These are phyloP conservation scores for Microcebus tavaratra DNA, from an alignment of 2,113 vertebrate genomes.

Conservation along the genomic window DNA sequence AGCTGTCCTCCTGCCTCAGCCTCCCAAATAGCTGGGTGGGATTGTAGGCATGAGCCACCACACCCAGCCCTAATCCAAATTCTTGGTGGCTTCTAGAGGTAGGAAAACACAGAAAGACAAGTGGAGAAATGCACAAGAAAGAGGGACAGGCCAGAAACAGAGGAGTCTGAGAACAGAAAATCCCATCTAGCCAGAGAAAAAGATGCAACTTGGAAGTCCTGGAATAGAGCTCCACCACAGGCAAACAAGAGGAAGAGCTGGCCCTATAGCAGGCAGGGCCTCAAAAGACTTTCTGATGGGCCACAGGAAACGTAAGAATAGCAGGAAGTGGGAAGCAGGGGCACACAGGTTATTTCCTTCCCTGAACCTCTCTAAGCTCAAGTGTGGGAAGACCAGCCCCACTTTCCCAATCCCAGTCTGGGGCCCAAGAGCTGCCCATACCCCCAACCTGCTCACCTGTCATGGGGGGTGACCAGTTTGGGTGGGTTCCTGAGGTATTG, in stretches of 20 bases:
- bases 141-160: not conserved
- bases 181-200: not conserved
- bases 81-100: not conserved
- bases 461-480: slow-evolving; percentile 96
- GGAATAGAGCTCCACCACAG: not conserved
- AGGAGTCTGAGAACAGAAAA: not conserved
- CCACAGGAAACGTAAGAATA: slow-evolving; percentile 16
- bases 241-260: not conserved
- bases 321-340: slow-evolving; percentile 41
- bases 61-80: not conserved
- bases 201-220: not conserved
- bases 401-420: not conserved
- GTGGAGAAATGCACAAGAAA: not conserved
- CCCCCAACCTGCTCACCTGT: slow-evolving; percentile 87
- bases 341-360: not conserved
- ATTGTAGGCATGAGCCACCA: too few species aligned
- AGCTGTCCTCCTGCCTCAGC: too few species aligned
- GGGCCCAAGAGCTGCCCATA: not conserved
- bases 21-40: too few species aligned
- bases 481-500: slow-evolving; percentile 99
- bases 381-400: not conserved
- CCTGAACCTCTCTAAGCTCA: not conserved
- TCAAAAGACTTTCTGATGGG: not conserved
- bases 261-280: not conserved
- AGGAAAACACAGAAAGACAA: not conserved